A percentile compares a stretch with the other conserved stretches of the same genome.
Conservation (phyloP, 2,888 invertebrate genomes). For the Leptogaster cylindrica region DNA sequence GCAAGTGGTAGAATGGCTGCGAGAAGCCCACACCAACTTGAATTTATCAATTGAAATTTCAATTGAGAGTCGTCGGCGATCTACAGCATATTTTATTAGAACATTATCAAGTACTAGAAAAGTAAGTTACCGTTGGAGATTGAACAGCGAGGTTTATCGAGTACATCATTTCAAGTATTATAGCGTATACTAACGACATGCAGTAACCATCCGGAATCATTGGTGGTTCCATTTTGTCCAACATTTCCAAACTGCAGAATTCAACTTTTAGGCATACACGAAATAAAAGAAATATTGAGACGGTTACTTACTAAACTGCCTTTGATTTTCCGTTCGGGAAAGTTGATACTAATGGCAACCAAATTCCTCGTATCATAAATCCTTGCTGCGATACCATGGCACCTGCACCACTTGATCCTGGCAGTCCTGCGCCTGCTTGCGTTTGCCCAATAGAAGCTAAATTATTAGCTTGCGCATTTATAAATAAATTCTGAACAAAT, state of each 20-base stretch:
- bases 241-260: conserved; percentile 93
- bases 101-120: conserved; percentile 52
- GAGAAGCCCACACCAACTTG: conserved; percentile 93
- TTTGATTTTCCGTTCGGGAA: conserved; percentile 86
- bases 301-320: conserved; percentile 82
- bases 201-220: conserved; percentile 96
- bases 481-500: conserved; percentile 90
- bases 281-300: background rate
- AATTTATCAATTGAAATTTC: conserved; percentile 81
- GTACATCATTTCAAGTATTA: conserved; percentile 88
- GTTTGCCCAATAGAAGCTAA: conserved; percentile 30
- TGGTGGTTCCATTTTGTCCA: conserved; percentile 95
- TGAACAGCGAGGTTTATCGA: conserved; percentile 79
- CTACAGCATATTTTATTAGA: conserved; percentile 39
- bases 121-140: conserved; percentile 64
- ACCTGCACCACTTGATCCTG: conserved; percentile 56
- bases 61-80: conserved; percentile 59
- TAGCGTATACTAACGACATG: conserved; percentile 93
- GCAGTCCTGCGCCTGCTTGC: conserved; percentile 31
- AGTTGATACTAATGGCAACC: conserved; percentile 86
- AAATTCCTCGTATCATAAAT: conserved; percentile 91
- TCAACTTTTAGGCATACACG: too few relatives aligned
- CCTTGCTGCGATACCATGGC: conserved; percentile 87
- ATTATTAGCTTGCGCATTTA: conserved; percentile 71
- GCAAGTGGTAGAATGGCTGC: conserved; percentile 90